phyloP scores from a whole-genome alignment of 2,888 invertebrate species.

The Drosophila histrio region DNA sequence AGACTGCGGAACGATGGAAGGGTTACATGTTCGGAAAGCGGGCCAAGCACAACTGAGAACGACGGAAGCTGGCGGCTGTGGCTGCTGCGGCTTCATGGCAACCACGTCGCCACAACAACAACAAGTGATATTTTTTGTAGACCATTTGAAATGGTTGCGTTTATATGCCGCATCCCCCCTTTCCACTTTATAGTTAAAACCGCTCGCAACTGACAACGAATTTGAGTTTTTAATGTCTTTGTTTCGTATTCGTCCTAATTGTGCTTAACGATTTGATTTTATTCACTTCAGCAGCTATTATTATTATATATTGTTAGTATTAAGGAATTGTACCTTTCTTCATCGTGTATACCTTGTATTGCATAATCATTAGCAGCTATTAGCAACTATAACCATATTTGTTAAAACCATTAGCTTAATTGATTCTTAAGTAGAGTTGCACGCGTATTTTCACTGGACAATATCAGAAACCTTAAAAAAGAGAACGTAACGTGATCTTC shows the following conservation, averaged over 20 bases:
- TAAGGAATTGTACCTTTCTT: slow-evolving; percentile 65
- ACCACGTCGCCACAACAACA: slow-evolving; percentile 32
- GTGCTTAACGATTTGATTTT: slow-evolving; percentile 38
- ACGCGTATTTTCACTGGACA: slow-evolving; percentile 69
- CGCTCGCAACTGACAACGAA: slow-evolving; percentile 32
- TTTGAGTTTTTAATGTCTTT: slow-evolving; percentile 18
- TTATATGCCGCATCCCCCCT: slow-evolving; percentile 41
- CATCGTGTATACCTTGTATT: slow-evolving; percentile 63
- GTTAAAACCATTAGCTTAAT: slow-evolving; percentile 59
- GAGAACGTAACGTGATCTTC: slow-evolving; percentile 26
- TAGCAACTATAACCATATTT: slow-evolving; percentile 47
- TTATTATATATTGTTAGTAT: slow-evolving; percentile 38
- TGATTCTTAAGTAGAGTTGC: slow-evolving; percentile 62
- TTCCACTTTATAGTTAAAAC: slow-evolving; percentile 11
- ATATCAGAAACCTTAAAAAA: slow-evolving; percentile 51
- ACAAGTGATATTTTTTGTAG: slow-evolving; percentile 74
- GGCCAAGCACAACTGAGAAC: slow-evolving; percentile 94
- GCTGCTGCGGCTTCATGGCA: slow-evolving; percentile 49
- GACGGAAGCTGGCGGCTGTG: slow-evolving; percentile 66
- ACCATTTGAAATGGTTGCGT: slow-evolving; percentile 72
- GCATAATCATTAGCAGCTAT: slow-evolving; percentile 59
- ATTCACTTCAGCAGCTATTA: background rate
- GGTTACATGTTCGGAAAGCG: slow-evolving; percentile 97
- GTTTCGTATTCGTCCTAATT: slow-evolving; percentile 25
- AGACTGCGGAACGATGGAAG: slow-evolving; percentile 96